phyloP scores from a whole-genome alignment of 2,113 vertebrate genomes.

The Eubucco bourcierii region DNA sequence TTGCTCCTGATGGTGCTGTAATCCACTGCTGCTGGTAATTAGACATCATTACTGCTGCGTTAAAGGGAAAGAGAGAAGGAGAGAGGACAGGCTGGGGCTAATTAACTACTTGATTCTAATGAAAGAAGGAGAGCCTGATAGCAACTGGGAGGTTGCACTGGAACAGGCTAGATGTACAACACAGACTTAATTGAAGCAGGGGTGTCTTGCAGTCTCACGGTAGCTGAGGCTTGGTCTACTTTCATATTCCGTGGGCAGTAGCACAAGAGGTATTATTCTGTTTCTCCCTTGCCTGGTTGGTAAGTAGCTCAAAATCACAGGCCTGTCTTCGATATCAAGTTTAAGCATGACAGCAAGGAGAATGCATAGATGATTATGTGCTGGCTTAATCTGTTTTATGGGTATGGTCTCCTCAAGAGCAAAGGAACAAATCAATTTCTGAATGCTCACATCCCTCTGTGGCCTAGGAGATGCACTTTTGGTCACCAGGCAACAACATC shows the following conservation, averaged over 20 bases:
- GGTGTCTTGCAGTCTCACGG: constrained; percentile 54
- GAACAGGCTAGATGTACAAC: constrained; percentile 67
- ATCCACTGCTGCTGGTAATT: constrained; percentile 83
- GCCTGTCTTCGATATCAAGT: background rate
- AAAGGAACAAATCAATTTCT: constrained; percentile 61
- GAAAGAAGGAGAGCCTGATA: constrained; percentile 80
- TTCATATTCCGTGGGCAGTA: constrained; percentile 47
- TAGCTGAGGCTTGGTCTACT: constrained; percentile 53
- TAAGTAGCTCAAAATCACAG: constrained; percentile 36
- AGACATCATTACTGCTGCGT: constrained; percentile 81
- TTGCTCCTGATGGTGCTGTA: constrained; percentile 77
- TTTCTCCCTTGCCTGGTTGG: background rate
- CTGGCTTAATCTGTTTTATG: constrained; percentile 48
- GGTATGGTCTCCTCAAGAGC: constrained; percentile 40
- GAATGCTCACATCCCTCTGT: constrained; percentile 67
- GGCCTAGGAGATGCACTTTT: constrained; percentile 70
- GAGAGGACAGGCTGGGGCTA: constrained; percentile 81
- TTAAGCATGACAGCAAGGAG: constrained; percentile 35
- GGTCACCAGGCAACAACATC: constrained; percentile 79
- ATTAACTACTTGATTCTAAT: constrained; percentile 85
- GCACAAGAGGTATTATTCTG: background rate
- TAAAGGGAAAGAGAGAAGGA: constrained; percentile 78
- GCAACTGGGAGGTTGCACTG: constrained; percentile 73
- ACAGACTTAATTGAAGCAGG: constrained; percentile 71
- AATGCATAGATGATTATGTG: constrained; percentile 14